Base-by-base conservation (phyloP, 1,140 invertebrate genomes). In the Platyscapa corneri region DNA sequence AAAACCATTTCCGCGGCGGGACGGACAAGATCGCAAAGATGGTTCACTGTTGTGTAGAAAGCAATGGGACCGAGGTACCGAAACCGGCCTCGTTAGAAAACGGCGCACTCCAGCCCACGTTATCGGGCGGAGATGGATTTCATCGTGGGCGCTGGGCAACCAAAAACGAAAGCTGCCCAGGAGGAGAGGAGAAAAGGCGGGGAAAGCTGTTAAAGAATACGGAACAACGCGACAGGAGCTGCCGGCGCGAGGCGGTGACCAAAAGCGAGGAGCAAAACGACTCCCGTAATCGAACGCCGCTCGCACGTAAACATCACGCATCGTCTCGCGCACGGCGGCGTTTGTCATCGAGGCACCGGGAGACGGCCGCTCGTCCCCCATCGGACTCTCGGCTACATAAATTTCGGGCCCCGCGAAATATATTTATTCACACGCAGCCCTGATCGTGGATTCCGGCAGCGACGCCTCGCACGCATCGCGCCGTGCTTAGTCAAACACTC, bases 401-500 rank as follows among this genome's bases (percentile, higher is more conserved):
- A 53, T 53, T 53, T 53, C 49, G 49, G 18, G 16, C 2, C 49
- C 16, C 49, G 49, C 49, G 18, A 53, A 53, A 53, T 53, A 53
- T 18, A 18, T 53, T 53, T 53, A 53, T 53, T 53, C 49, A 53
- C 49, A 53, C 8, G 49, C 49, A 10, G 18, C 10, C 49, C 49
- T 53, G 49, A 82, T 80, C 56, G 67, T 39, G 46, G 30, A 86
- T 79, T 83, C 82, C 42, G 8, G 32, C 20, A 34, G 32, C 64
- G 46, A 16, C 60, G n/a, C 49, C 46, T 30, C 65, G 8, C 16
- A 10, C 32, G 34, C 42, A 30, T 85, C 84, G 72, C 74, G 75
- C n/a, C 70, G 67, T 53, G 77, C 42, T 46, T 81, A 75, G 34
- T 74, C 72, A 86, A 81, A 46, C 14, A n/a, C 42, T 34, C 65